Conservation (phyloP, 2,113 vertebrate species). For the Condylura cristata region DNA sequence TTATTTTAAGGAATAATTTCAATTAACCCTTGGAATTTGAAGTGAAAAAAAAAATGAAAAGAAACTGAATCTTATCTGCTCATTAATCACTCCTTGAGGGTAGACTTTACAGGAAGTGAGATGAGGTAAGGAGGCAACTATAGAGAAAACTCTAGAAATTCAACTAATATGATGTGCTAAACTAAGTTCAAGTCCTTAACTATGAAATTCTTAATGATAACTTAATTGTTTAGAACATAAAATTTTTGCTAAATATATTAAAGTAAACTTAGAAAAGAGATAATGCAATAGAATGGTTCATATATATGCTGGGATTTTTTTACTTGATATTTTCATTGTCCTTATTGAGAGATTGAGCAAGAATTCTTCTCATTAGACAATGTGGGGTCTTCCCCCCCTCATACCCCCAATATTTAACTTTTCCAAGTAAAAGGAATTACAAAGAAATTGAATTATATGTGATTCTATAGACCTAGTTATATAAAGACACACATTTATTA, state of each 20-base stretch:
- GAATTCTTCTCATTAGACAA: neutral
- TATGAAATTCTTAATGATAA: neutral
- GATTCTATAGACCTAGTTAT: neutral
- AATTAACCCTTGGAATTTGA: neutral
- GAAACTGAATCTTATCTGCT: neutral
- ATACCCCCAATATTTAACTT: constrained; percentile 16
- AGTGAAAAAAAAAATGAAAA: neutral
- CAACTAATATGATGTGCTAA: neutral
- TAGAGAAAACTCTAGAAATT: neutral
- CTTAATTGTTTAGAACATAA: neutral
- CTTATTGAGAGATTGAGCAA: neutral
- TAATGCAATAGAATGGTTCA: neutral
- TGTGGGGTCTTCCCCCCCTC: too few species aligned
- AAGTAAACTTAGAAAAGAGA: neutral
- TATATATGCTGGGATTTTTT: neutral
- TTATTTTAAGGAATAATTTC: too few species aligned
- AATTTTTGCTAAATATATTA: neutral
- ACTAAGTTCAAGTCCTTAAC: neutral
- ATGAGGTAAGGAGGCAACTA: neutral
- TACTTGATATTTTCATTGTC: neutral
- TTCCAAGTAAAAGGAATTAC: neutral
- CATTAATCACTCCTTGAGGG: neutral
- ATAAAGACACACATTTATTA: neutral
- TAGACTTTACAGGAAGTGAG: neutral
- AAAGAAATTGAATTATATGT: neutral